A percentile compares a stretch with the other conserved stretches of the same genome.
These are phyloP conservation scores for Tanytarsus gracilentus DNA, from an alignment of 2,888 invertebrate species.

Conservation along the genomic window DNA sequence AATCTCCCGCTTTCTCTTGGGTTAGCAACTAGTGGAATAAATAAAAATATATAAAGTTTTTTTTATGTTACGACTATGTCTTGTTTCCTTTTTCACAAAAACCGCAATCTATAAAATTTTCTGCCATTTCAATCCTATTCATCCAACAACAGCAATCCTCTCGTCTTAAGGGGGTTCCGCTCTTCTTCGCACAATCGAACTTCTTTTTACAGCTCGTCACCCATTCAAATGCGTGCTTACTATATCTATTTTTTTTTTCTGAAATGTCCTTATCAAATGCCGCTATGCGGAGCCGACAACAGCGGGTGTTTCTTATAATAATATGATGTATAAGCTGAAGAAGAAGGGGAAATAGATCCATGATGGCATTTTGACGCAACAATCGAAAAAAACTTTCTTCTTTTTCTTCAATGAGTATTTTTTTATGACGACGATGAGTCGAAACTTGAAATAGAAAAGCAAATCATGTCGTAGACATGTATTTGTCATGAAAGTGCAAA, in stretches of 20 bases:
- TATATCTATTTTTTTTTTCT: not conserved
- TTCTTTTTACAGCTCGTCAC: not conserved
- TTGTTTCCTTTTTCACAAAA: not conserved
- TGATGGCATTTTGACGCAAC: not conserved
- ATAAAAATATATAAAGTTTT: conserved; percentile 13
- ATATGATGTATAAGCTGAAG: not conserved
- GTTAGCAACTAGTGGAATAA: conserved; percentile 26
- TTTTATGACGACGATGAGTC: too few species aligned
- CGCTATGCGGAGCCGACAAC: not conserved
- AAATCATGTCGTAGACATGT: too few species aligned
- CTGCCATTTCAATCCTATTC: not conserved
- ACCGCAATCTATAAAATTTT: conserved; percentile 8
- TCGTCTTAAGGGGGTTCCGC: not conserved
- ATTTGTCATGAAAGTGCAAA: too few species aligned
- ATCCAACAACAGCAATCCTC: not conserved
- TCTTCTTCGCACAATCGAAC: not conserved
- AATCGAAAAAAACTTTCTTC: not conserved
- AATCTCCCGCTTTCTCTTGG: not conserved
- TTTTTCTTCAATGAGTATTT: too few species aligned
- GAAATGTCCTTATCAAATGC: not conserved
- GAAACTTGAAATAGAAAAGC: too few species aligned
- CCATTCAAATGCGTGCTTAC: not conserved
- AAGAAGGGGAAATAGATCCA: not conserved
- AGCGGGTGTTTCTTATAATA: not conserved
- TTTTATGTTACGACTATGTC: conserved; percentile 25